Evolutionary conservation across 2,113 vertebrate species (phyloP).

Genomic region (Labrus mixtus): DNA sequence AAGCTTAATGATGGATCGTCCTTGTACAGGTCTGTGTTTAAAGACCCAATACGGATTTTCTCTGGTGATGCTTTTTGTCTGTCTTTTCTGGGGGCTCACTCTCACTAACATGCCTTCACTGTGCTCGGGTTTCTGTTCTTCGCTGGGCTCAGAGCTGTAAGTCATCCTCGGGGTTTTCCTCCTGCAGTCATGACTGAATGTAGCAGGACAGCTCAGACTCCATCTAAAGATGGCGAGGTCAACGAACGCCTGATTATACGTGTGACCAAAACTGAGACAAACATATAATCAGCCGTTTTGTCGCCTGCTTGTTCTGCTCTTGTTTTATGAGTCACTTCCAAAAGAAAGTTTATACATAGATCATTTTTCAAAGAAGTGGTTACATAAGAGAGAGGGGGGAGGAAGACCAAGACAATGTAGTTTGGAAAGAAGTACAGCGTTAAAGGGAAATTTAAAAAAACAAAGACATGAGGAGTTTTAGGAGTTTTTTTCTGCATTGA

Average conservation of each 20-base stretch:
- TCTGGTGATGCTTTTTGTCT: constrained; percentile 56
- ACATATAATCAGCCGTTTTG: constrained; percentile 37
- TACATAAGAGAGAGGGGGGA: neutral
- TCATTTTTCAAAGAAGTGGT: constrained; percentile 9
- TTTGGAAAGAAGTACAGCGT: neutral
- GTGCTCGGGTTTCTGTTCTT: constrained; percentile 46
- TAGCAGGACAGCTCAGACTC: constrained; percentile 23
- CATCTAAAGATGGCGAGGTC: constrained; percentile 27
- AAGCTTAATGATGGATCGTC: neutral
- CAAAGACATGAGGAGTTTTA: neutral
- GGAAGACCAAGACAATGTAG: neutral
- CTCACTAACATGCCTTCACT: constrained; percentile 59
- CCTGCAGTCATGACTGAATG: constrained; percentile 24
- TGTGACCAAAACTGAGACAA: constrained; percentile 23
- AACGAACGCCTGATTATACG: constrained; percentile 51
- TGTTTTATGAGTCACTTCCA: constrained; percentile 13
- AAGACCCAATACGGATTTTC: neutral
- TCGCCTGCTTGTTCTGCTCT: neutral
- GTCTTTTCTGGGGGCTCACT: constrained; percentile 34
- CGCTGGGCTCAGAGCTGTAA: constrained; percentile 13
- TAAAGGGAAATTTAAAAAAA: neutral
- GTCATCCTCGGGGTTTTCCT: constrained; percentile 47
- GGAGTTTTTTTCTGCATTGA: neutral
- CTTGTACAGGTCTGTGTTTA: neutral
- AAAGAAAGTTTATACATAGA: constrained; percentile 21